Base-by-base conservation (phyloP, 2,888 invertebrate genomes). In the Mythimna impura region DNA sequence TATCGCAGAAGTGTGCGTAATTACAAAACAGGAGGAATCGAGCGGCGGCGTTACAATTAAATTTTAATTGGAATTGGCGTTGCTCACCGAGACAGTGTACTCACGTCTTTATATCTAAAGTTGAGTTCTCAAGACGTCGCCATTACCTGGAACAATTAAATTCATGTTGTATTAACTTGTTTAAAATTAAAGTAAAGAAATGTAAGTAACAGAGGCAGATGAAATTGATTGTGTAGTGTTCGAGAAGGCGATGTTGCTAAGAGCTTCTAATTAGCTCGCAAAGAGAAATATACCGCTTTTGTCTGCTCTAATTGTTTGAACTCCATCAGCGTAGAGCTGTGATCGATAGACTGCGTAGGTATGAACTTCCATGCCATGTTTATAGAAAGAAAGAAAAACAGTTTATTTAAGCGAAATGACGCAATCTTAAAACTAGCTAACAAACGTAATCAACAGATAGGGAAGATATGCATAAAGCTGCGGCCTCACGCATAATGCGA, bases 121-220 rank as follows among this genome's bases (percentile, higher is more conserved):
- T 36, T 25, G 63, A 58, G 36, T 20, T 20, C 58, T 47, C 58
- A 36, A 71, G 71, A 25, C 36, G 47, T 54, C 40, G 43, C n/a
- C 36, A 69, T 85, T 85, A 85, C 86, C 82, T 85, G 84, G 22
- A 85, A 85, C 80, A 85, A 85, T 72, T 77, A 62, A 66, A 76
- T 81, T 47, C 61, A 78, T 54, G 43, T 74, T 81, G 60, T 76
- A 73, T 63, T 76, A 76, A 70, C n/a, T 66, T 75, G 72, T 61
- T 61, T 47, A 66, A 72, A 47, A 14, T n/a, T 17, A 67, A 47
- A 43, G 12, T 60, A 5, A 52, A 66, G 54, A 58, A 40, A 40
- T 54, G 62, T 50, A 47, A 61, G 36, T 40, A 50, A 64, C 10
- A n/a, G n/a, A 77, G 47, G 20, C 22, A 12, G 50, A 8, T 7